Percentiles rank a stretch among this genome's conserved stretches.
phyloP scores from a whole-genome alignment of 2,888 invertebrate species.

The Saturnia pavonia region DNA sequence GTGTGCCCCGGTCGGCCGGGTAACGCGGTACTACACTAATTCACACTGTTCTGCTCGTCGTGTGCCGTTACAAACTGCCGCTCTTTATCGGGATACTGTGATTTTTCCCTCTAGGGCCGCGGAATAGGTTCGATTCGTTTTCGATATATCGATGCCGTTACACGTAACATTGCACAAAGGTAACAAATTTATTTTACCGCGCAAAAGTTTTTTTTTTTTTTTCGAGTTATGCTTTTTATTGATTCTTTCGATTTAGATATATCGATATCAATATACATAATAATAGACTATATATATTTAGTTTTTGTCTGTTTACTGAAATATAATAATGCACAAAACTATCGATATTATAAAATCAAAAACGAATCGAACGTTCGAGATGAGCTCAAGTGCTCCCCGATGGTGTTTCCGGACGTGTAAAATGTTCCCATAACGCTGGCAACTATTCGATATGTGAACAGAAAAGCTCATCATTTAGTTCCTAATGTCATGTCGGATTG shows the following conservation, averaged over 20 bases:
- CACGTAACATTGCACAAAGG: conserved; percentile 2
- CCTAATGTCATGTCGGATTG: conserved; percentile 11
- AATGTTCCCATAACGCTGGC: conserved; percentile 30
- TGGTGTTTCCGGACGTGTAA: conserved; percentile 35
- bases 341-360: conserved; percentile 7
- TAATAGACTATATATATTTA: not conserved
- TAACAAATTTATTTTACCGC: not conserved
- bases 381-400: not conserved
- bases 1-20: not conserved
- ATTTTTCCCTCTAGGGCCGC: not conserved
- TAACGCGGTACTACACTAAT: not conserved
- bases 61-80: not conserved
- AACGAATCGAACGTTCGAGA: conserved; percentile 21
- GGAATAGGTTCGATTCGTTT: conserved; percentile 18
- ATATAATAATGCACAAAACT: not conserved
- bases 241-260: not conserved
- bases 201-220: not conserved
- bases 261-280: not conserved
- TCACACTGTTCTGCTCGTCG: conserved; percentile 12
- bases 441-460: not conserved
- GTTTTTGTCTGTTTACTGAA: not conserved
- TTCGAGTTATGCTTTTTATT: not conserved
- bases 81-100: conserved; percentile 1
- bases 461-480: conserved; percentile 14
- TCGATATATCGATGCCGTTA: conserved; percentile 16